These are phyloP conservation scores for Oostethus manadensis DNA, from an alignment of 2,113 vertebrate species.

Conservation along the genomic window DNA sequence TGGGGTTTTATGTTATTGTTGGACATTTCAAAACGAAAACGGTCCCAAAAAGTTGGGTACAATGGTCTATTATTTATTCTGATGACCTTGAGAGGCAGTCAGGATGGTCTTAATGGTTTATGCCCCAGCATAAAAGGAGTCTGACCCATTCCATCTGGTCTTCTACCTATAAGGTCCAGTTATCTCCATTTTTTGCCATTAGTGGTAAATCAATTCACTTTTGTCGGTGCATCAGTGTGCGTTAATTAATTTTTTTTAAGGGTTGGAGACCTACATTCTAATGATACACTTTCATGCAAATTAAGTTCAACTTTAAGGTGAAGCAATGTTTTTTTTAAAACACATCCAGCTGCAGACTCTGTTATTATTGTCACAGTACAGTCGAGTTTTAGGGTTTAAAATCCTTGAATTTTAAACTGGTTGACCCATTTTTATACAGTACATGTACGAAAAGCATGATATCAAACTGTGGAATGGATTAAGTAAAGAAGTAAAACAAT, in stretches of 20 bases:
- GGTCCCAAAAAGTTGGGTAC: neutral
- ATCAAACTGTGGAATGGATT: too few species aligned
- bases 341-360: neutral
- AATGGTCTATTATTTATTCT: slow-evolving; percentile 1
- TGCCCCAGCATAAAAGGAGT: slow-evolving; percentile 2
- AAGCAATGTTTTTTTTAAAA: neutral
- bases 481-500: too few species aligned
- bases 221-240: neutral
- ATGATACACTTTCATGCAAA: slow-evolving; percentile 10
- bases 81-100: slow-evolving; percentile 4
- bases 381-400: neutral
- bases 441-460: neutral
- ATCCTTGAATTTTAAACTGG: neutral
- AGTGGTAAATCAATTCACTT: slow-evolving; percentile 2
- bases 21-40: neutral
- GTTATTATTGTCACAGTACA: neutral
- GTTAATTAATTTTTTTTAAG: neutral
- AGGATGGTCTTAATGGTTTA: neutral
- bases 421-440: neutral
- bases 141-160: neutral
- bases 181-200: slow-evolving; percentile 3
- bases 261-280: slow-evolving; percentile 2
- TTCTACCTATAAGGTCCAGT: neutral
- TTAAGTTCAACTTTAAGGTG: slow-evolving; percentile 6
- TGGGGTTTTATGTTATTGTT: too few species aligned